Base-by-base conservation (phyloP, 2,113 vertebrate species). In the Onychostruthus taczanowskii region DNA sequence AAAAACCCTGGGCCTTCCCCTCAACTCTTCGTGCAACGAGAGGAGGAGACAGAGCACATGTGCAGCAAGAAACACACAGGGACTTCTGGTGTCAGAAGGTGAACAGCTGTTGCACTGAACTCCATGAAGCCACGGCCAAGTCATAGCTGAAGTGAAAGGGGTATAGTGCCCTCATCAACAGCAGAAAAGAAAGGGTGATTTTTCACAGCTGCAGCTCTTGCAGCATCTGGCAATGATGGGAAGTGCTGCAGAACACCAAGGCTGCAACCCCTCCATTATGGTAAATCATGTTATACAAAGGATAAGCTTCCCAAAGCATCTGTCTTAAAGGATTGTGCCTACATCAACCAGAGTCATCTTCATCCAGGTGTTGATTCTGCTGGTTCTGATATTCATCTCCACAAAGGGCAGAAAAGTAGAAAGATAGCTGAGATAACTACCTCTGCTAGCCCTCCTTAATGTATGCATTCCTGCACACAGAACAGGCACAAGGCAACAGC, bases 171-270 rank as follows among this genome's bases (percentile, higher is more conserved):
- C 35, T 26, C 43, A 0, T 31, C 78, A 86, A 74, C 72, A 91
- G 82, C 52, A 90, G 68, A n/a, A 74, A 55, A 90, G 11, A 90
- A 75, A 63, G 52, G 47, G 27, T 64, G 88, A 93, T 93, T 94
- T 93, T 81, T 90, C 82, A 91, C 91, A 95, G 95, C 75, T 96
- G 91, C 69, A 92, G 61, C 35, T 83, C 59, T 81, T 93, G 76
- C 72, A 89, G 64, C 56, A 92, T 89, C 76, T 89, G 85, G 55
- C 50, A 90, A 27, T 2, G 23, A 74, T 10, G 39, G 50, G 35
- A 91, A 78, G n/a, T 68, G 31, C 52, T 90, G 68, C 35, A 94
- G 79, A 90, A 96, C 49, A 74, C 1, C 5, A 95, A 90, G 61
- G 84, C 62, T 85, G 59, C 58, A 85, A 88, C 50, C 23, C 4